These are phyloP conservation scores for Ochotona princeps DNA, from an alignment of 2,113 vertebrate species.

Conservation along the genomic window DNA sequence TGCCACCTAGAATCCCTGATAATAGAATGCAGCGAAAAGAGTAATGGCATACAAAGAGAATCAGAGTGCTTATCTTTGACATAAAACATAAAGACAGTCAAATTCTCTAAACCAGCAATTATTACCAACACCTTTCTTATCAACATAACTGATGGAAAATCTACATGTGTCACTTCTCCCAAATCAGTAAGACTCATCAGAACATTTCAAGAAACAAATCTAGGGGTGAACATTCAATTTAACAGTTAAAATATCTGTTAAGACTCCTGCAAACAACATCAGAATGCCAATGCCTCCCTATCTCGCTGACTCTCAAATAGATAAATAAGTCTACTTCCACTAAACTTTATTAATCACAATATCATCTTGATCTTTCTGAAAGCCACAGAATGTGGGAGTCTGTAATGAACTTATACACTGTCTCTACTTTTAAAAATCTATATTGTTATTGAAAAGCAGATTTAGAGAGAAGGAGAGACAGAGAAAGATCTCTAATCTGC, in stretches of 20 bases:
- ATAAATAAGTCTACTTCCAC: neutral
- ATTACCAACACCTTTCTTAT: slow-evolving; percentile 7
- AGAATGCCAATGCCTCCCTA: too few relatives aligned
- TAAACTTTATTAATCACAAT: slow-evolving; percentile 25
- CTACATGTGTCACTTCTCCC: neutral
- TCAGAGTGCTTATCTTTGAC: slow-evolving; percentile 11
- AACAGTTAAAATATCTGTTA: too few relatives aligned
- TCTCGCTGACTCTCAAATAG: too few relatives aligned
- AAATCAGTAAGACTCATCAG: neutral
- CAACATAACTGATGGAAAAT: neutral
- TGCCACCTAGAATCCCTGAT: neutral
- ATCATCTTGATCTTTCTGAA: slow-evolving; percentile 10
- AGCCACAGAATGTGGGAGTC: neutral
- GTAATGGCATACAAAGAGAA: neutral
- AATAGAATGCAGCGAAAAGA: neutral
- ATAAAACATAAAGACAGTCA: neutral
- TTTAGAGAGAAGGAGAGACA: too few relatives aligned
- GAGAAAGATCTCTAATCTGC: too few relatives aligned
- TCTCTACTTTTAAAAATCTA: neutral
- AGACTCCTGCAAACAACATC: too few relatives aligned
- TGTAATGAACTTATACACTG: neutral
- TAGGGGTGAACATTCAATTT: too few relatives aligned
- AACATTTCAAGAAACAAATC: neutral
- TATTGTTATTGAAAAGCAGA: too few relatives aligned
- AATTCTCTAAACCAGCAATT: neutral